A percentile compares a stretch with the other conserved stretches of the same genome.
Conservation (phyloP, 2,888 invertebrate genomes). For the Tanytarsus gracilentus region DNA sequence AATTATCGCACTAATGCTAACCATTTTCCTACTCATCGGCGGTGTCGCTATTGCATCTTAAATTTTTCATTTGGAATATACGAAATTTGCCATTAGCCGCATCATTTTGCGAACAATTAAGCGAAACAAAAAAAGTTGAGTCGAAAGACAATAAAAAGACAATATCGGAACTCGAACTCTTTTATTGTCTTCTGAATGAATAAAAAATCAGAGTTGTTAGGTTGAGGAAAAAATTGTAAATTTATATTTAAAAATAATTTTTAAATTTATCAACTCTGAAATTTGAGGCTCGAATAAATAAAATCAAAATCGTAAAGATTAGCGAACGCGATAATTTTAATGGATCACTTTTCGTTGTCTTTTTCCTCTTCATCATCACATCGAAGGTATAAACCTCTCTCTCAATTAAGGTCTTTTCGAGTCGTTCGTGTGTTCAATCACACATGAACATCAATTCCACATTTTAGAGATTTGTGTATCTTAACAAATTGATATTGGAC, state of each 20-base stretch:
- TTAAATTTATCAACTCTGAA: neutral
- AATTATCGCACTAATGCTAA: slow-evolving; percentile 1
- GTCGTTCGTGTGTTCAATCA: slow-evolving; percentile 1
- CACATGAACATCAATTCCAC: slow-evolving; percentile 15
- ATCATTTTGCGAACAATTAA: neutral
- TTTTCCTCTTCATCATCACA: neutral
- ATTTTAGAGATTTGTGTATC: slow-evolving; percentile 6
- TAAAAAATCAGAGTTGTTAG: too few species aligned
- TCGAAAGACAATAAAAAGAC: slow-evolving; percentile 6
- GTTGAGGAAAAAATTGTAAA: too few species aligned
- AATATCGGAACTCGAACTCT: slow-evolving; percentile 3
- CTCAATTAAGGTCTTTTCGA: neutral
- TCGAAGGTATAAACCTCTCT: neutral
- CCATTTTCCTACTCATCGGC: neutral
- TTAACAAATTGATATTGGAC: slow-evolving; percentile 28
- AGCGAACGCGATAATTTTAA: slow-evolving; percentile 19
- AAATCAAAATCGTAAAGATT: slow-evolving; percentile 18
- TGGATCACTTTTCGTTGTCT: slow-evolving; percentile 15
- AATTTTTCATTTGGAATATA: neutral
- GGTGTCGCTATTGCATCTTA: neutral
- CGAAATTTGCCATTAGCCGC: neutral
- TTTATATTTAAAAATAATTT: neutral
- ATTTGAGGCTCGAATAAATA: too few species aligned
- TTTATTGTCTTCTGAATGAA: too few species aligned
- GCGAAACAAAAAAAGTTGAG: neutral